phyloP scores from a whole-genome alignment of 2,797 vertebrate species.

The Poecile montanus region DNA sequence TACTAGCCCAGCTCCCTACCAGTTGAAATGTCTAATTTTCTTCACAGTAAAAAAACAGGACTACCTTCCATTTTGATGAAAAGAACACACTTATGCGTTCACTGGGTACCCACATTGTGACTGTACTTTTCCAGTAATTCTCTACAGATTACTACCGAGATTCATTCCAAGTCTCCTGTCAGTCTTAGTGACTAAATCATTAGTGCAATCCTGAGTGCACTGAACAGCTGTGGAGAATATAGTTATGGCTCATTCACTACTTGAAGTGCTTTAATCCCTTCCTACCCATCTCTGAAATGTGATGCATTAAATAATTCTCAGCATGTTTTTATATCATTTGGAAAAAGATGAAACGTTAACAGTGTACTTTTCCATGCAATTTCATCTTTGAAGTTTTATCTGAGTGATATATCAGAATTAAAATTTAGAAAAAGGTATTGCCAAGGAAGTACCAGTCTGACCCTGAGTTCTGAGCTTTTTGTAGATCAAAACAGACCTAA shows the following conservation, averaged over 20 bases:
- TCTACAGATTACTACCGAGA: slow-evolving; percentile 6
- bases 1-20: background rate
- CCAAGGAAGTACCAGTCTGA: background rate
- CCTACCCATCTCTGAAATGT: slow-evolving; percentile 22
- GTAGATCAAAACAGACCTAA: slow-evolving; percentile 7
- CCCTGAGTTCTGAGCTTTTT: background rate
- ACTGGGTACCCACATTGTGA: background rate
- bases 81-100: background rate
- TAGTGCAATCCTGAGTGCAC: slow-evolving; percentile 21
- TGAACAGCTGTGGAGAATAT: slow-evolving; percentile 36
- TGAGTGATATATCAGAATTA: background rate
- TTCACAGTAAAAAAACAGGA: slow-evolving; percentile 19
- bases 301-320: slow-evolving; percentile 30
- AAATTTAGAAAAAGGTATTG: background rate
- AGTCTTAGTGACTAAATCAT: slow-evolving; percentile 13
- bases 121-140: slow-evolving; percentile 7
- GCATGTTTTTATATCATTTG: slow-evolving; percentile 5
- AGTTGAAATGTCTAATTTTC: background rate
- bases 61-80: slow-evolving; percentile 16
- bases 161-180: background rate
- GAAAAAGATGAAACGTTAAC: slow-evolving; percentile 24
- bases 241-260: slow-evolving; percentile 41
- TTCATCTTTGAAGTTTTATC: background rate
- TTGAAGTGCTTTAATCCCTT: slow-evolving; percentile 31
- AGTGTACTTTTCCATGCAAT: background rate